A percentile compares a stretch with the other conserved stretches of the same genome.
Conservation (phyloP, 2,888 invertebrate species). For the Thecophora atra region DNA sequence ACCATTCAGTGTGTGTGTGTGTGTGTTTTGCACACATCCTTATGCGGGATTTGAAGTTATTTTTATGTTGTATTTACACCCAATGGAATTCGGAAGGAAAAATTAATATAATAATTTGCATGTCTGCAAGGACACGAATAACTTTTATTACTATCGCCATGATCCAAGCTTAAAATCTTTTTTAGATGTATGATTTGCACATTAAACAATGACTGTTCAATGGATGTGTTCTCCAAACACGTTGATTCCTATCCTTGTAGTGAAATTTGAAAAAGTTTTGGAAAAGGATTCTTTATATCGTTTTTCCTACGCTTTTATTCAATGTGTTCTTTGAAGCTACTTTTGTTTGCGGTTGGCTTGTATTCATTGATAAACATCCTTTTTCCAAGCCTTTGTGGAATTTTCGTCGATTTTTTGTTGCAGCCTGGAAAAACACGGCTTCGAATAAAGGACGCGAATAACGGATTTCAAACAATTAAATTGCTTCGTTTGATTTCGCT, state of each 20-base stretch:
- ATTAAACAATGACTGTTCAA: no score
- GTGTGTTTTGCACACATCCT: no score
- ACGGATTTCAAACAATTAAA: constrained; percentile 18
- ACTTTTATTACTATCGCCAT: no score
- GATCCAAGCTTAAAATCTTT: no score
- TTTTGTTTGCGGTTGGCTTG: constrained; percentile 5
- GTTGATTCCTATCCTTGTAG: constrained; percentile 24
- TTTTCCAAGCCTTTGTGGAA: not conserved
- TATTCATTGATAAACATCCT: not conserved
- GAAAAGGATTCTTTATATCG: constrained; percentile 15
- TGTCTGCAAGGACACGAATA: no score
- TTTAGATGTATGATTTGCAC: no score
- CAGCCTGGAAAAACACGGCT: not conserved
- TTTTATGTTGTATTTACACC: no score
- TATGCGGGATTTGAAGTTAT: no score
- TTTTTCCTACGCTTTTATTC: constrained; percentile 12
- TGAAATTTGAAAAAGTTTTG: constrained; percentile 45
- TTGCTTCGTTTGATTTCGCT: constrained; percentile 11
- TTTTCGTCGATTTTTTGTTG: not conserved
- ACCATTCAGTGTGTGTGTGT: not conserved
- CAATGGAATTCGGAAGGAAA: no score
- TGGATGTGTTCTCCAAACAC: no score
- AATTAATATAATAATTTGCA: no score
- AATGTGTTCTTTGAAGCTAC: not conserved
- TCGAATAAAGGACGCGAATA: no score